Evolutionary conservation across 2,113 vertebrate genomes (phyloP), one percentile per base, ranked within the genome.

Genomic region (Polyodon spathula): DNA sequence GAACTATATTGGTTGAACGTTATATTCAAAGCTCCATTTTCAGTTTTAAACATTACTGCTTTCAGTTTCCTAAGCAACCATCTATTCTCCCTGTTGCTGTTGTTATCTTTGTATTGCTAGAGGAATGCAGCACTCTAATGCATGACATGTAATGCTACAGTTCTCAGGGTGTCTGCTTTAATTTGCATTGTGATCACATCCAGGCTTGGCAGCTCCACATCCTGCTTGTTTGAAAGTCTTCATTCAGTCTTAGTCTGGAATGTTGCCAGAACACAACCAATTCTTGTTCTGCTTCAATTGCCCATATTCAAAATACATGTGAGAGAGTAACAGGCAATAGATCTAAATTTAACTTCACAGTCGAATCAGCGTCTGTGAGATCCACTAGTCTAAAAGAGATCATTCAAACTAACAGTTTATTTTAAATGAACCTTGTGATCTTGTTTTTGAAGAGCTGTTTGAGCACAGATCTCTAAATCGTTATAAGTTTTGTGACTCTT

Each of bases 191-290:
- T 68, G 65, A 62, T 38, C 59, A 46, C 65, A 65, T 70, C 71
- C 55, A 60, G 73, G 73, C 71, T 72, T 76, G 68, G 72, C 73
- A 76, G 55, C 55, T 38, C 64, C 58, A 42, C 62, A 56, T 67
- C 67, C 70, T 63, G 60, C 67, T 56, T 77, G 65, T 71, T 71
- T 74, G 54, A 71, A 76, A 71, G 66, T 68, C 68, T 67, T 69
- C 54, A 68, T 71, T 72, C 58, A 68, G 61, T 11, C 5, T 38
- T 15, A 27, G 53, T 37, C 46, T 76, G 73, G 74, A 71, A 54
- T 27, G 10, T 6, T 12, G 73, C 71, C 78, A 79, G 62, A 37
- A 43, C 42, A 27, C 62, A 40, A 56, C 63, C 37, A 61, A 66
- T 61, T 40, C 68, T 53, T 37, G 40, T 60, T 57, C 69, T 48